A percentile compares a stretch with the other conserved stretches of the same genome.
Conservation (phyloP, 1,140 invertebrate species). For the Littorina saxatilis region DNA sequence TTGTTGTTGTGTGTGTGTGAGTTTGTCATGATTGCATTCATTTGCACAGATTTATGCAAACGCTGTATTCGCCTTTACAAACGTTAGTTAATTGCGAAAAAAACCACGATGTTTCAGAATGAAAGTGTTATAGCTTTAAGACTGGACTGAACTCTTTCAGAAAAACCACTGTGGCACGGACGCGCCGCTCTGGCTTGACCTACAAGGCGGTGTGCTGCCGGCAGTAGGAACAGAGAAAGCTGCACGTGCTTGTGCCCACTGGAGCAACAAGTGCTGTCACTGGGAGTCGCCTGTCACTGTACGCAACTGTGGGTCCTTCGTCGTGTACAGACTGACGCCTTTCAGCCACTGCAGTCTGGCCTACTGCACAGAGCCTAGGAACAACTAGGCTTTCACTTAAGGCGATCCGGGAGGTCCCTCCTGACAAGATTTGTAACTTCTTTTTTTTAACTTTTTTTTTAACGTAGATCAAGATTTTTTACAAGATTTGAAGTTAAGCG, state of each 20-base stretch:
- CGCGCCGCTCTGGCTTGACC: not conserved
- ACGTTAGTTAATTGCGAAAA: not conserved
- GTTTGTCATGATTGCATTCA: too few relatives aligned
- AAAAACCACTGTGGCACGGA: not conserved
- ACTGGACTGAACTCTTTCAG: not conserved
- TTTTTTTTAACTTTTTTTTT: not conserved
- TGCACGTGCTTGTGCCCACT: not conserved
- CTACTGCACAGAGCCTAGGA: not conserved
- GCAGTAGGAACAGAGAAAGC: not conserved
- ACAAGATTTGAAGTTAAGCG: too few relatives aligned
- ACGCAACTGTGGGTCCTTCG: not conserved
- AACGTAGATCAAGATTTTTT: too few relatives aligned
- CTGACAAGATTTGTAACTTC: not conserved
- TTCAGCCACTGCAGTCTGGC: not conserved
- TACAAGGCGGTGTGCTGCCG: not conserved
- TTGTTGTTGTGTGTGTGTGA: not conserved
- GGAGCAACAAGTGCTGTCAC: not conserved
- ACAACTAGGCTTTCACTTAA: not conserved
- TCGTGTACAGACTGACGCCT: not conserved
- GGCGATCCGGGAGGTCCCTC: not conserved
- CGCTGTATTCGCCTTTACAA: not conserved
- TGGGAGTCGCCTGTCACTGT: constrained; percentile 6
- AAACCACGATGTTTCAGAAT: not conserved
- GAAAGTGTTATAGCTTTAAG: not conserved
- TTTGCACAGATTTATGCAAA: not conserved